These are phyloP conservation scores for Phataginus tricuspis DNA, from an alignment of 2,797 vertebrate species.

Conservation along the genomic window DNA sequence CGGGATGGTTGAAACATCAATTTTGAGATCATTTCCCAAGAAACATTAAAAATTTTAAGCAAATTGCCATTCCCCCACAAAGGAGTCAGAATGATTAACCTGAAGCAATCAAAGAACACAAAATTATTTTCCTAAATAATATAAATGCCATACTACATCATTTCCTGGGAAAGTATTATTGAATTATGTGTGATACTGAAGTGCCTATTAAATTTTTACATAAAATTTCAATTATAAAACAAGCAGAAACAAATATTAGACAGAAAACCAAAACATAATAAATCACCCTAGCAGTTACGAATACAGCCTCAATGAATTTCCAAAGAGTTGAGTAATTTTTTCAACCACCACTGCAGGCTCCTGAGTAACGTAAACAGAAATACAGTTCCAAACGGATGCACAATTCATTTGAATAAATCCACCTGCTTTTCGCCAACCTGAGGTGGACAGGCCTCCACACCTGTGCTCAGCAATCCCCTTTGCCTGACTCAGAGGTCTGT, in stretches of 20 bases:
- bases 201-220: background rate
- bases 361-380: background rate
- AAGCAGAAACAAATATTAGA: background rate
- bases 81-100: background rate
- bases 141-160: background rate
- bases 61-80: background rate
- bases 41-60: background rate
- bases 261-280: background rate
- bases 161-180: background rate
- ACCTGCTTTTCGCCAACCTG: too few relatives aligned
- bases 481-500: background rate
- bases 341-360: background rate
- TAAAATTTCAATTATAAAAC: background rate
- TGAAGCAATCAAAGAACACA: background rate
- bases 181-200: background rate
- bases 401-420: background rate
- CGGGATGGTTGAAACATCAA: background rate
- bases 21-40: background rate
- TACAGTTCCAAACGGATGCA: background rate
- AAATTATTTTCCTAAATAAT: slow-evolving; percentile 4
- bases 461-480: background rate
- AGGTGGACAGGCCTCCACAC: background rate
- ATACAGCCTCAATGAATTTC: background rate
- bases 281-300: background rate
- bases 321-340: background rate